Evolutionary conservation across 2,888 invertebrate genomes (phyloP).

Genomic region (Callyntrura sp.): DNA sequence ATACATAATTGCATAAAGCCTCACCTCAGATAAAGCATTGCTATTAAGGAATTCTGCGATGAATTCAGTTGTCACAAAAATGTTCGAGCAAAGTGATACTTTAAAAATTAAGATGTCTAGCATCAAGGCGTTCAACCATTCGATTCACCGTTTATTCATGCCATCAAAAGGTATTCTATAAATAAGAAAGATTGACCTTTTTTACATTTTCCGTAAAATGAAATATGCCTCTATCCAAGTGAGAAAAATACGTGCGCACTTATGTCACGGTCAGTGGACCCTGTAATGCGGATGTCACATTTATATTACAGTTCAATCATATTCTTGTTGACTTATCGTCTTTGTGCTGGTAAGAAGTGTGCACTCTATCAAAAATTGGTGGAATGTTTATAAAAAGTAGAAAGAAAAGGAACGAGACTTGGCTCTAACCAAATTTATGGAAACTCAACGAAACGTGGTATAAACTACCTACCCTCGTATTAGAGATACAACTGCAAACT

Average conservation of each 20-base stretch:
- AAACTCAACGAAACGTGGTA: not conserved
- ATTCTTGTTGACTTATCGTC: not conserved
- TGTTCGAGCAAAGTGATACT: too few species aligned
- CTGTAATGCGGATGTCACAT: conserved; percentile 59
- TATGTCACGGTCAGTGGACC: conserved; percentile 68
- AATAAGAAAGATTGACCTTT: conserved; percentile 43
- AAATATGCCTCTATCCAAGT: conserved; percentile 54
- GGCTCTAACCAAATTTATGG: not conserved
- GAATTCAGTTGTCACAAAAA: too few species aligned
- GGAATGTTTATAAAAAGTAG: not conserved
- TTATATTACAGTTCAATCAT: conserved; percentile 27
- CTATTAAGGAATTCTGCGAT: too few species aligned
- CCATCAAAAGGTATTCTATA: not conserved
- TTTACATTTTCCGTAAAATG: conserved; percentile 12
- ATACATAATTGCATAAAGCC: too few species aligned
- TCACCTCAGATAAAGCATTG: too few species aligned
- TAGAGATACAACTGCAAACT: not conserved
- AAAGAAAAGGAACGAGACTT: not conserved
- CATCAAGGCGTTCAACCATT: not conserved
- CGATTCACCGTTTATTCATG: not conserved
- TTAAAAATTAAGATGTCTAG: not conserved
- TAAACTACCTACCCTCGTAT: not conserved
- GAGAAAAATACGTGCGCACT: conserved; percentile 58
- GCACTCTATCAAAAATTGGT: not conserved
- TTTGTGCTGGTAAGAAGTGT: conserved; percentile 6